Evolutionary conservation across 2,797 vertebrate genomes (phyloP).

Genomic region (Gobio occitaniae): DNA sequence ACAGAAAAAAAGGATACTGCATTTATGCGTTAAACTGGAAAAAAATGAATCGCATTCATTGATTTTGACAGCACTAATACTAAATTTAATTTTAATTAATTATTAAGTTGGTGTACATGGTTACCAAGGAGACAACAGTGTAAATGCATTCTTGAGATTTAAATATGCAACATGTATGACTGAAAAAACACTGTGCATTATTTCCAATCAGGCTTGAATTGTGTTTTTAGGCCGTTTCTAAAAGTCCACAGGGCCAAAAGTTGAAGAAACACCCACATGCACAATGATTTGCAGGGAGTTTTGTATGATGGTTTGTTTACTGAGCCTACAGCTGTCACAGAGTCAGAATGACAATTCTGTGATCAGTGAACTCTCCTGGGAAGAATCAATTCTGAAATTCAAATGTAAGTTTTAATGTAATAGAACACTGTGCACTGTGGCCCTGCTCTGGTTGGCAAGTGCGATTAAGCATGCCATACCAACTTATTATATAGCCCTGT

Average conservation of each 20-base stretch:
- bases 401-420: background rate
- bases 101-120: background rate
- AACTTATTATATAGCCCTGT: background rate
- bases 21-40: too few species aligned
- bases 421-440: background rate
- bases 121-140: background rate
- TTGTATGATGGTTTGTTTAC: conserved; percentile 12
- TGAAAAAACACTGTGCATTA: background rate
- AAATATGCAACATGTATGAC: background rate
- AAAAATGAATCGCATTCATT: too few species aligned
- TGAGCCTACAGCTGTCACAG: background rate
- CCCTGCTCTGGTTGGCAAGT: conserved; percentile 5
- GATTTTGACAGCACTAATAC: too few species aligned
- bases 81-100: too few species aligned
- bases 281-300: background rate
- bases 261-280: background rate
- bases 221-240: background rate
- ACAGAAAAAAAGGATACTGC: too few species aligned
- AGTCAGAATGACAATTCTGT: background rate
- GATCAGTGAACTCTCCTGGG: background rate
- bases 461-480: background rate
- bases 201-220: background rate
- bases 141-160: background rate
- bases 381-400: background rate
- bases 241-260: background rate